Evolutionary conservation across 2,888 invertebrate genomes (phyloP), one percentile per base, ranked within the genome.

Genomic region (Myathropa florea): DNA sequence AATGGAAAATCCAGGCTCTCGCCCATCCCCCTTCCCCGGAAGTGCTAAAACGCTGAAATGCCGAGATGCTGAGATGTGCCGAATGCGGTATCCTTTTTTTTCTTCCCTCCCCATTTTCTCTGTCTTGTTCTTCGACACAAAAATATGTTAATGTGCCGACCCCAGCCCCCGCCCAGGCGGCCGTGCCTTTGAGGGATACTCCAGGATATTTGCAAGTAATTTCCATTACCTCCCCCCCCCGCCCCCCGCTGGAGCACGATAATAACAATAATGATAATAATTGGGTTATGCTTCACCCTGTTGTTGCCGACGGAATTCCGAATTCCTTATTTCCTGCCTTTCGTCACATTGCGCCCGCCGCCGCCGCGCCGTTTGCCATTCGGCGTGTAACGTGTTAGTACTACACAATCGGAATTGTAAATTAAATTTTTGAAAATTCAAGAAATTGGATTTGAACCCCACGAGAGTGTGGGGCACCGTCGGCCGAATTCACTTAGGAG

Each of bases 201-300:
- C 21, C 30, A 55, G 36, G 68, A 77, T 77, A 70, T 77, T 77
- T 77, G 68, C 70, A 70, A 77, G 77, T 77, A 57, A 77, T 70
- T 77, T 70, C 68, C 68, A 77, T 70, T 77, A 70, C 70, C 33
- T 68, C 36, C 55, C n/a, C 18, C 39, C n/a, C n/a, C 18, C 39
- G 1, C 46, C 6, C 18, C n/a, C 18, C 61, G 26, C 30, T 12
- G 24, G 55, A 61, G 61, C 3, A 77, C 55, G 55, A 63, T 77
- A 68, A 55, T 55, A 63, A 70, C 33, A 70, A 63, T 70, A 63
- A 70, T 63, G 68, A 70, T 76, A 59, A 76, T 76, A 76, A 76
- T 76, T 76, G 65, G 75, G 76, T 76, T 67, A 70, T 70, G 63
- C 53, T 24, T 57, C 57, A 26, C 24, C 57, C 57, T 14, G 57